A percentile compares a stretch with the other conserved stretches of the same genome.
phyloP scores from a whole-genome alignment of 2,888 invertebrate species.

The Calliopum simillimum region DNA sequence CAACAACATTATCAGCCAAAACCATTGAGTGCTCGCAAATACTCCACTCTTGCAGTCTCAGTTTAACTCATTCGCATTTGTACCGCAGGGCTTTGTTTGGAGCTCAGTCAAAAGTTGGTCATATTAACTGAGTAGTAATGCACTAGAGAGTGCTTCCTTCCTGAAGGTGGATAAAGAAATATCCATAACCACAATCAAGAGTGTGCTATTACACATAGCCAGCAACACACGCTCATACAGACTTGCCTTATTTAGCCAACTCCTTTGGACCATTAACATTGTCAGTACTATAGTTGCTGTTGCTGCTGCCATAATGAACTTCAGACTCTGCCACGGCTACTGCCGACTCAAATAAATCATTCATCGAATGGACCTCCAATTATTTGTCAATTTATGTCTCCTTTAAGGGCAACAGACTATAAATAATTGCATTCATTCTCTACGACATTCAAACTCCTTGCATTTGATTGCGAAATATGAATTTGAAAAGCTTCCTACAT shows the following conservation, averaged over 20 bases:
- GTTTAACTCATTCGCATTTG: slow-evolving; percentile 26
- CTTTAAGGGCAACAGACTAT: slow-evolving; percentile 60
- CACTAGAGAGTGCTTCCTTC: not conserved
- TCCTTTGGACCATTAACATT: slow-evolving; percentile 38
- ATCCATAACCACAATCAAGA: not conserved
- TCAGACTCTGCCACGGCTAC: not conserved
- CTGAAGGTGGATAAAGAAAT: not conserved
- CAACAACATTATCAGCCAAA: slow-evolving; percentile 34
- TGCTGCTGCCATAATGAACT: too few relatives aligned
- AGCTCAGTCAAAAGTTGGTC: slow-evolving; percentile 8
- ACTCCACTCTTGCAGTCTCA: not conserved
- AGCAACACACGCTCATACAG: not conserved
- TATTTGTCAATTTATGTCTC: slow-evolving; percentile 62
- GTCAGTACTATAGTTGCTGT: slow-evolving; percentile 37
- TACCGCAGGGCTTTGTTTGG: slow-evolving; percentile 16
- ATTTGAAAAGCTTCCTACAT: too few relatives aligned
- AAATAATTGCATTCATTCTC: slow-evolving; percentile 51
- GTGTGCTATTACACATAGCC: not conserved
- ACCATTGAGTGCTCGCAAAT: slow-evolving; percentile 4
- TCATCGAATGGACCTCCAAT: slow-evolving; percentile 58
- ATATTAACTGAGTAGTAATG: not conserved
- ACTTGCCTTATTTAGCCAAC: not conserved
- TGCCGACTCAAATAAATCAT: slow-evolving; percentile 55
- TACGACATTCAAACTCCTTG: too few relatives aligned
- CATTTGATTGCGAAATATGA: too few relatives aligned